Evolutionary conservation across 2,797 vertebrate genomes (phyloP), one percentile per base, ranked within the genome.

Genomic region (Manis pentadactyla): DNA sequence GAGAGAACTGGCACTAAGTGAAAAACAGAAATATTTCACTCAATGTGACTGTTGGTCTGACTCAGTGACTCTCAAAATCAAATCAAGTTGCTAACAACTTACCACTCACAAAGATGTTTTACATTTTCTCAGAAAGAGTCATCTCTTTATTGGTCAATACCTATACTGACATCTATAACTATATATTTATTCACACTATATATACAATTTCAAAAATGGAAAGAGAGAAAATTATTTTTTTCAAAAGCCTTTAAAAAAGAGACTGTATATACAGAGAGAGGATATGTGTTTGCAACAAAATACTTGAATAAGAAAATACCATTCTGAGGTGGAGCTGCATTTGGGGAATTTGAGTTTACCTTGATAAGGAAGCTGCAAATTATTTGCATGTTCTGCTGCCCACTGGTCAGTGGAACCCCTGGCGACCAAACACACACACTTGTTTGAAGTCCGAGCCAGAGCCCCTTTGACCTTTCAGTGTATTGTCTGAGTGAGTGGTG

Each of bases 381-480:
- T 97, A 96, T 91, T 96, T 96, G 73, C 57, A 81, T 82, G 19
- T 73, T 97, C 97, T 83, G 82, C 27, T 95, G 79, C 71, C 77
- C 95, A 31, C 0, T 92, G 93, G 96, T 93, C 89, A 96, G 42
- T 95, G 83, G 97, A 83, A 93, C 97, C 94, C 88, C 97, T 97
- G 91, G 61, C 97, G 97, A 90, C 97, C 64, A 95, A 97, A 73
- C 63, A 96, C 46, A 96, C 46, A 31, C 82, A 89, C 66, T 88
- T 97, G 75, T 98, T 97, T 96, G 87, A 94, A 97, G 77, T 25
- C 96, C 59, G n/a, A 51, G 85, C 97, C 74, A 85, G 81, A 97
- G 90, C 71, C 95, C 96, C 73, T 97, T 94, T 98, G 98, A 97
- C 98, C 98, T 96, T 95, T 95, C 69, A 57, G 97, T 93, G 83